Percentiles rank a stretch among this genome's conserved stretches.
These are phyloP conservation scores for Chelon auratus DNA, from an alignment of 2,797 vertebrate species.

Conservation along the genomic window DNA sequence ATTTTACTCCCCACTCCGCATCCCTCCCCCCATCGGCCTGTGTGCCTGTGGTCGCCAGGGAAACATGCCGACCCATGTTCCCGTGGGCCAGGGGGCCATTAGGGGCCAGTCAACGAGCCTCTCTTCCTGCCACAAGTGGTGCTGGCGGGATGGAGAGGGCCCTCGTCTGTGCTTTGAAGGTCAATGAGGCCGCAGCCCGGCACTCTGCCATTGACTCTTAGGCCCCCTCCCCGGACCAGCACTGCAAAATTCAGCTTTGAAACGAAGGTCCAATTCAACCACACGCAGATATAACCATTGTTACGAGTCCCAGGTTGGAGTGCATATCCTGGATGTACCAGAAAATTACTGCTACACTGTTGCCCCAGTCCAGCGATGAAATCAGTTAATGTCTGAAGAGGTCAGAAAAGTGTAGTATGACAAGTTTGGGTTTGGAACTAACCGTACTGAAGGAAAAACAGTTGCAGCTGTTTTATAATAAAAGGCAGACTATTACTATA, in stretches of 20 bases:
- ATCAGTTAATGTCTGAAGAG: conserved; percentile 36
- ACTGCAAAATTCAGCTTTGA: conserved; percentile 47
- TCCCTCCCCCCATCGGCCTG: conserved; percentile 37
- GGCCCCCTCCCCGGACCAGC: conserved; percentile 39
- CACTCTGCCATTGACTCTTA: conserved; percentile 79
- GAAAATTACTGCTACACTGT: conserved; percentile 41
- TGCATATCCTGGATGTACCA: conserved; percentile 32
- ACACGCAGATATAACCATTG: conserved; percentile 39
- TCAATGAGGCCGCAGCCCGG: conserved; percentile 79
- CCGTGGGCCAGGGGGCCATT: conserved; percentile 76
- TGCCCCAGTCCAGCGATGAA: conserved; percentile 17
- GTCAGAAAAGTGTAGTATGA: conserved; percentile 21
- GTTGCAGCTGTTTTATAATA: neutral
- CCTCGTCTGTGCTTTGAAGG: conserved; percentile 83
- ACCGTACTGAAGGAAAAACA: conserved; percentile 8
- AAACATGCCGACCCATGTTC: conserved; percentile 80
- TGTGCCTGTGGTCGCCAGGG: conserved; percentile 73
- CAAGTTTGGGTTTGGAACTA: conserved; percentile 21
- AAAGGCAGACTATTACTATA: neutral
- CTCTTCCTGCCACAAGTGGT: conserved; percentile 85
- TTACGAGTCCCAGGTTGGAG: conserved; percentile 37
- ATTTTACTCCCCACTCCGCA: conserved; percentile 13
- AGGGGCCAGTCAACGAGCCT: conserved; percentile 84
- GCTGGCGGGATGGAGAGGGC: conserved; percentile 79
- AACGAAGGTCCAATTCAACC: conserved; percentile 45